Evolutionary conservation across 2,888 invertebrate genomes (phyloP), one percentile per base, ranked within the genome.

Genomic region (Pteria penguin): DNA sequence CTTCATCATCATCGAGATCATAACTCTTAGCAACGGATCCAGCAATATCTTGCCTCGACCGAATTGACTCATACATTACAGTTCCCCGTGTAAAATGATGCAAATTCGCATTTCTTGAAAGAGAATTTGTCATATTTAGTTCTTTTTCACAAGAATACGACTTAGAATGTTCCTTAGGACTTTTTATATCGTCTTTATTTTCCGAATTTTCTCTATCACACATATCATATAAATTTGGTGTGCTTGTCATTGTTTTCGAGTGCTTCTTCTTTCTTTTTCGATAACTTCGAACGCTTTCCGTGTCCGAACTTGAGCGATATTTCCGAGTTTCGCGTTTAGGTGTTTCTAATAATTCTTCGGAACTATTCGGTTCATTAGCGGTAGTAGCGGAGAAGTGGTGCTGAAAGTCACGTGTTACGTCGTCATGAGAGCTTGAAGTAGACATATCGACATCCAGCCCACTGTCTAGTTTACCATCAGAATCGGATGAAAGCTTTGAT

Each of bases 1-100:
- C 88, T 11, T 71, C 72, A 32, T 79, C 83, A n/a, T 86, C 85
- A 5, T 84, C 87, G 4, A 89, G 76, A 54, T 87, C 84, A 75
- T 87, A 88, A 4, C 86, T 86, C 61, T 85, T 80, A 14, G 86
- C 86, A 24, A 89, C 87, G 14, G 88, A 87, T 11, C 85, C 87
- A 2, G 85, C 87, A 11, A 89, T 79, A 54, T 87, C 87, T 36
- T 86, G 82, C 8, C 75, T 57, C 18, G 82, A 80, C 61, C 70
- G 75, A 18, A 72, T 31, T 4, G 79, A 76, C 14, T 77, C 81
- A 45, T 75, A 75, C 31, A 57, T 55, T 57, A 32, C 32, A 26
- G 60, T 60, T 27, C 60, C 60, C 8, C 27, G 11, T 8, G 24
- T 4, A 18, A 11, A 26, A 26, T 18, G 27, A 22, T n/a, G 55